phyloP scores from a whole-genome alignment of 2,797 vertebrate species.

The Mus caroli region DNA sequence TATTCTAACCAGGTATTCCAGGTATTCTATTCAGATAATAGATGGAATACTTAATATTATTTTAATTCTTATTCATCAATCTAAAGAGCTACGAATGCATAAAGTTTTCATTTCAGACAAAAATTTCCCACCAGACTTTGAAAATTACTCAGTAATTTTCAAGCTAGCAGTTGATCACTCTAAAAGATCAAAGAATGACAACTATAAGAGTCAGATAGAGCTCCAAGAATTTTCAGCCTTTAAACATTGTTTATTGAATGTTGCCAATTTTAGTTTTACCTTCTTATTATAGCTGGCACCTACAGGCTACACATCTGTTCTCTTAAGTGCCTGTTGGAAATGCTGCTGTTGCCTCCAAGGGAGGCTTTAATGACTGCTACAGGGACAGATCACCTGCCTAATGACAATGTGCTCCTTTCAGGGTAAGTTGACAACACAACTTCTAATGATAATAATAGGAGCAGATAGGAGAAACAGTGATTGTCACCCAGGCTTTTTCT shows the following conservation, averaged over 20 bases:
- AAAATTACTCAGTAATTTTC: constrained; percentile 48
- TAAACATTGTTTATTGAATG: constrained; percentile 26
- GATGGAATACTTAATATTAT: background rate
- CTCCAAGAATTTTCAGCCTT: constrained; percentile 16
- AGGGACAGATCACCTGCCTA: constrained; percentile 49
- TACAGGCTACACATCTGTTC: constrained; percentile 62
- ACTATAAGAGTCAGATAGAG: background rate
- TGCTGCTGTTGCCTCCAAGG: constrained; percentile 27
- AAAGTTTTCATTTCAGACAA: constrained; percentile 11
- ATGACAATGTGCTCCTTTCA: constrained; percentile 35
- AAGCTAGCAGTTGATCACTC: background rate
- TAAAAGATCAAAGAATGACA: constrained; percentile 17
- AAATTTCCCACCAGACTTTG: constrained; percentile 44
- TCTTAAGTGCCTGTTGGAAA: background rate
- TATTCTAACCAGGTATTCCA: no score
- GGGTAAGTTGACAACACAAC: constrained; percentile 59
- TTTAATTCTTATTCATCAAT: constrained; percentile 48
- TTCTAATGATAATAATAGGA: constrained; percentile 64
- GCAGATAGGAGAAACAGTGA: constrained; percentile 36
- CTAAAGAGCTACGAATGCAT: background rate
- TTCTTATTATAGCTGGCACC: constrained; percentile 30
- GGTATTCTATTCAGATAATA: background rate
- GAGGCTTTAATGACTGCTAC: constrained; percentile 33
- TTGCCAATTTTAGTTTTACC: constrained; percentile 56
- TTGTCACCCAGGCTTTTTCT: constrained; percentile 50